These are phyloP conservation scores for Graphium colonna DNA, from an alignment of 2,888 invertebrate species.

Conservation along the genomic window DNA sequence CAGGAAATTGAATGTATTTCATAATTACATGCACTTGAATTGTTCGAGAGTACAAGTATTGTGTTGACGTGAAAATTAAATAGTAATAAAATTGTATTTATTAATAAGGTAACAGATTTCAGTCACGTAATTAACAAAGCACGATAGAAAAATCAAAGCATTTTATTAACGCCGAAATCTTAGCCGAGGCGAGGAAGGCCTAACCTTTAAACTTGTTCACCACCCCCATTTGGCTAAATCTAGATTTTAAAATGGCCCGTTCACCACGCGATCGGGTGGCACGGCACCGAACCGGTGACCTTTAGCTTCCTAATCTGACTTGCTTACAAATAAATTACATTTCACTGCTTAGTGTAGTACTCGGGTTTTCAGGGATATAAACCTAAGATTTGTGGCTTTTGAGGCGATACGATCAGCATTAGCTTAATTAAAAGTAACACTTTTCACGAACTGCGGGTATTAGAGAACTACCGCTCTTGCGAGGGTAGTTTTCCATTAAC, in stretches of 20 bases:
- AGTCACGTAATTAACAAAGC: background rate
- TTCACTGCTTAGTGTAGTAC: conserved; percentile 1
- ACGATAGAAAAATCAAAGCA: background rate
- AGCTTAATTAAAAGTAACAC: background rate
- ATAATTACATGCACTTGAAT: too few relatives aligned
- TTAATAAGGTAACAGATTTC: background rate
- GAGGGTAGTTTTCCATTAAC: background rate
- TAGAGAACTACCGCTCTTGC: background rate
- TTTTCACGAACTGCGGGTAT: background rate
- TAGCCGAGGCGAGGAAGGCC: background rate
- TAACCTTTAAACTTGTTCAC: background rate
- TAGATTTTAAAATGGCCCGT: conserved; percentile 1
- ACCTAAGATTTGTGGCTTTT: background rate
- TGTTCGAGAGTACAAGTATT: too few relatives aligned
- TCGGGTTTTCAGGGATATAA: conserved; percentile 2
- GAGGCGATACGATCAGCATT: background rate
- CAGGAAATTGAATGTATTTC: too few relatives aligned
- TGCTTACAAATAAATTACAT: conserved; percentile 4
- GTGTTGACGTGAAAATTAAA: background rate
- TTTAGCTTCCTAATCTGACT: conserved; percentile 3
- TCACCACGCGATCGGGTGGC: background rate
- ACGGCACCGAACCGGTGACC: background rate
- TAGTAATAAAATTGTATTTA: background rate
- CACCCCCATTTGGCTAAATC: background rate
- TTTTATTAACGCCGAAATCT: background rate